Base-by-base conservation (phyloP, 2,797 vertebrate genomes). In the Masticophis lateralis region DNA sequence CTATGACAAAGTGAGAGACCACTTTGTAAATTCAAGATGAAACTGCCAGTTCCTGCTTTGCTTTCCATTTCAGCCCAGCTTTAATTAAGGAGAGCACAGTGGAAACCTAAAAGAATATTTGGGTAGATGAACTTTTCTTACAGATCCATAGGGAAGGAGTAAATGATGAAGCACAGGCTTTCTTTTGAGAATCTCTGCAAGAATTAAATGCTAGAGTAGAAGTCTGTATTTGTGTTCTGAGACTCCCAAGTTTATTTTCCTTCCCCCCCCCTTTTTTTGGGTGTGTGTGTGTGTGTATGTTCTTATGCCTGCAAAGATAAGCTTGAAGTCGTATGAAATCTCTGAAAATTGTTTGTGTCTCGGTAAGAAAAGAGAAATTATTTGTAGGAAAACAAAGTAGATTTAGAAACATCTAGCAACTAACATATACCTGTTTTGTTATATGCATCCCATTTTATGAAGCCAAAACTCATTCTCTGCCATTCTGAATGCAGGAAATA, bases 1-100 rank as follows among this genome's bases (percentile, higher is more conserved):
- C 32, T 93, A 93, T 25, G 93, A 93, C 69, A 99, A 94, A 98
- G 99, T 93, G 98, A 98, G 83, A 86, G 91, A 28, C 61, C 74
- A 14, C 20, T 57, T 28, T 16, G 4, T 16, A 37, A 47, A 66
- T 57, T 57, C 16, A n/a, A 20, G 27, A 51, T 27, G n/a, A 83
- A 57, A 25, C 20, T 13, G 4, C 18, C 28, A 6, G 13, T 55
- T n/a, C 57, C 25, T 69, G 60, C 16, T 8, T 69, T 90, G 3
- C 25, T 86, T 90, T 66, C 22, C 53, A 25, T 11, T 83, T 56
- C 6, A 83, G 57, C 55, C 43, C 92, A 90, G 88, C 8, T 5
- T 86, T 86, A 69, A 7, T 57, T 51, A 92, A 88, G 55, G 91
- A 56, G 51, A 43, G 27, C 1, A 0, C 53, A 89, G 16, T 22